Percentiles rank a stretch among this genome's conserved stretches.
Evolutionary conservation across 2,113 vertebrate genomes (phyloP).

Genomic region (Chionis minor): DNA sequence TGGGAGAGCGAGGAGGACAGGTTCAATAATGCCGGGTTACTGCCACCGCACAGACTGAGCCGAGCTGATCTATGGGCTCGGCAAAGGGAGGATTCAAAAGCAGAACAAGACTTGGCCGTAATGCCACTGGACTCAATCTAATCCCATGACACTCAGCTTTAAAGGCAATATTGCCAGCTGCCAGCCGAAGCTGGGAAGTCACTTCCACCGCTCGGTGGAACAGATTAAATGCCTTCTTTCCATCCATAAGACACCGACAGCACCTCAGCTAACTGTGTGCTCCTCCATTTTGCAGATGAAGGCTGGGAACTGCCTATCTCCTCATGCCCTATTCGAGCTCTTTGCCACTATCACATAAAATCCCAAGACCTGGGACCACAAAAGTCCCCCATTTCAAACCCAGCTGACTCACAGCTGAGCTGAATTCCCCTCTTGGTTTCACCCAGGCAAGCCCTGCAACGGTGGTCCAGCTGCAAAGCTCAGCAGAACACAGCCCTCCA

Average conservation of each 20-base stretch:
- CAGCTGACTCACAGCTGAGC: background rate
- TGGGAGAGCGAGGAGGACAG: slow-evolving; percentile 46
- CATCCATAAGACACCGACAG: background rate
- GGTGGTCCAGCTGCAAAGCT: background rate
- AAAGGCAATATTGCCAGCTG: slow-evolving; percentile 16
- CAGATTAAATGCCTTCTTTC: slow-evolving; percentile 9
- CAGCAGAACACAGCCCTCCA: background rate
- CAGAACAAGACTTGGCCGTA: background rate
- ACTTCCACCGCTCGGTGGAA: background rate
- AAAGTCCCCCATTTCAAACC: background rate
- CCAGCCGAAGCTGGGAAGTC: background rate
- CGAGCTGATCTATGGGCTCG: background rate
- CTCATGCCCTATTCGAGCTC: rapidly evolving
- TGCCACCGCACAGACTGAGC: slow-evolving; percentile 64
- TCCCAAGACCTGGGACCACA: background rate
- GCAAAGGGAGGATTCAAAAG: background rate
- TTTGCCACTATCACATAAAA: background rate
- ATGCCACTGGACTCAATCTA: slow-evolving; percentile 1
- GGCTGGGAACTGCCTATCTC: background rate
- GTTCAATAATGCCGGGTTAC: slow-evolving; percentile 78
- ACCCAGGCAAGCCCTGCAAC: background rate
- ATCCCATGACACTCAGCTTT: slow-evolving; percentile 9
- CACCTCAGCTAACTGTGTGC: background rate
- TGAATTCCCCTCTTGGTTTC: slow-evolving; percentile 3
- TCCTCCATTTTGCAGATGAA: slow-evolving; percentile 4